Base-by-base conservation (phyloP, 2,113 vertebrate genomes). In the Nothocercus nigrocapillus region DNA sequence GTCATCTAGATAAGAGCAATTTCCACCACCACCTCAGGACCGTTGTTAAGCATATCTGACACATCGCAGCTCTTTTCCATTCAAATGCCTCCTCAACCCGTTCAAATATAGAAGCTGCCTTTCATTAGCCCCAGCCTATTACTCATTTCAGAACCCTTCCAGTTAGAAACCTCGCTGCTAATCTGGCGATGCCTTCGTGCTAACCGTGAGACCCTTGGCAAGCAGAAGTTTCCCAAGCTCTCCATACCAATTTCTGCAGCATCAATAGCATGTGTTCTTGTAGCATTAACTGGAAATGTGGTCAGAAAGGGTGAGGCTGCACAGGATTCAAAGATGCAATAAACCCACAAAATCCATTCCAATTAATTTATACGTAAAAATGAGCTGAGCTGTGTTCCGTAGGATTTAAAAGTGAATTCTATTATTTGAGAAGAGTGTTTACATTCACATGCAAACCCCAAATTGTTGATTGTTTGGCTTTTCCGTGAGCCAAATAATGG, bases 71-170 rank as follows among this genome's bases (percentile, higher is more conserved):
- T 86, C 88, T 40, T 17, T 68, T 36, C 91, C 94, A 68, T 88
- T 70, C 83, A 18, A 61, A 79, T 72, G 93, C 83, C 67, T 93
- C 72, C 86, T 74, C 92, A 28, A 77, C 44, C 32, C 5, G 75
- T 67, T 91, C 94, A 94, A 95, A 91, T 93, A 92, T 84, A 96
- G 92, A 90, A 91, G 92, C 94, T 89, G 90, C 80, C 77, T 91
- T 85, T 95, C 87, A 84, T 94, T 89, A 96, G 79, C n/a, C 76
- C 25, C 28, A 68, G 82, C 73, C 76, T 87, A 72, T 88, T 80
- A 91, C 42, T 95, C 86, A 89, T 89, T 85, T 78, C 84, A 70
- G 32, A 27, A 83, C 82, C 34, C 27, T 85, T 76, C 56, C 22
- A 82, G 62, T 47, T 49, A 85, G 64, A 93, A 94, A 28, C 47